Conservation (phyloP, 2,797 vertebrate species). For the Rhynchonycteris naso region DNA sequence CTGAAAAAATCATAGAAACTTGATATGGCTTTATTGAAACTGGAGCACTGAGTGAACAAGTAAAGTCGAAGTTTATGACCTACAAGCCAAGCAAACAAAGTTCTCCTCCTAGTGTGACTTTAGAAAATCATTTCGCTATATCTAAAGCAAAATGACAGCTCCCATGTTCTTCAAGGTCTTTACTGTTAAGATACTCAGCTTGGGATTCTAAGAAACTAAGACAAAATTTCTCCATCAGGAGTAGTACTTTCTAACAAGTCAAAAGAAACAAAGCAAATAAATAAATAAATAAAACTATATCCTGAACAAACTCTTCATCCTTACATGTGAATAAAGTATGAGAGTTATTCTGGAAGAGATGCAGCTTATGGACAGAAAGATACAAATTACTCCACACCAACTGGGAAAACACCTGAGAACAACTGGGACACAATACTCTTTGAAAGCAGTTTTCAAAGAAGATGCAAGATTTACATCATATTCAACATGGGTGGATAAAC, state of each 20-base stretch:
- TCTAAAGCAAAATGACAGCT: background rate
- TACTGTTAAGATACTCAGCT: background rate
- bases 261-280: background rate
- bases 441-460: background rate
- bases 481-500: background rate
- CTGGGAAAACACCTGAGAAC: background rate
- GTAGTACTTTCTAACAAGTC: background rate
- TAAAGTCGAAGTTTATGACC: background rate
- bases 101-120: background rate
- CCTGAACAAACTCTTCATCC: background rate
- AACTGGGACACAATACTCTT: background rate
- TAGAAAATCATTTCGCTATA: background rate
- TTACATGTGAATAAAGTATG: background rate
- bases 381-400: background rate
- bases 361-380: background rate
- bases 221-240: background rate
- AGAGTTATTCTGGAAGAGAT: background rate
- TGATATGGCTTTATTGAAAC: background rate
- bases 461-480: background rate
- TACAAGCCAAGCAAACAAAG: background rate
- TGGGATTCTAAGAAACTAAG: background rate
- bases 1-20: background rate
- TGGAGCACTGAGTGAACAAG: background rate
- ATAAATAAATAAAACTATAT: background rate
- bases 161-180: background rate